phyloP scores from a whole-genome alignment of 2,113 vertebrate genomes.

The Chloebia gouldiae region DNA sequence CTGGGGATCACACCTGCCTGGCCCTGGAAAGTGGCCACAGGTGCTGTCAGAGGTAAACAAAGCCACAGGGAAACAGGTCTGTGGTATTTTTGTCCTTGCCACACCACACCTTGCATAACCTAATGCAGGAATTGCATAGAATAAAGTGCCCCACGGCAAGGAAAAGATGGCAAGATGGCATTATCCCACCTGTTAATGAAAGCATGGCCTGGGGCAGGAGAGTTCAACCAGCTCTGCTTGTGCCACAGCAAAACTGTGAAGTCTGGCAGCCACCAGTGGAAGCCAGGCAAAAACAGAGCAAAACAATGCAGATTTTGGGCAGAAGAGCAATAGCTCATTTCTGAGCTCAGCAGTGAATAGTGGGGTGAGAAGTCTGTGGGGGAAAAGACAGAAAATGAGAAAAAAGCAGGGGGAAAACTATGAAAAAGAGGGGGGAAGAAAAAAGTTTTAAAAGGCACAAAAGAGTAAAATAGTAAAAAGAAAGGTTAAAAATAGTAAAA shows the following conservation, averaged over 20 bases:
- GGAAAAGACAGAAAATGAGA: rapidly evolving
- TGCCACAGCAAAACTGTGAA: not conserved
- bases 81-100: not conserved
- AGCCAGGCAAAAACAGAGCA: not conserved
- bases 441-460: not conserved
- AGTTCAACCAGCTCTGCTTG: not conserved
- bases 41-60: not conserved
- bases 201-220: not conserved
- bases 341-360: not conserved
- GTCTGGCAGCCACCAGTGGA: not conserved
- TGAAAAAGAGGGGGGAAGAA: rapidly evolving
- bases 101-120: not conserved
- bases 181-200: not conserved
- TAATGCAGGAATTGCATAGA: rapidly evolving
- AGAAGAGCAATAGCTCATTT: not conserved
- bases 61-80: rapidly evolving
- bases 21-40: not conserved
- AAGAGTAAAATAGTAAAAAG: not conserved
- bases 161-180: not conserved
- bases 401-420: rapidly evolving
- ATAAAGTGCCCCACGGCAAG: not conserved
- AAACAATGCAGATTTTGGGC: not conserved
- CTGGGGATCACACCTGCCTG: not conserved
- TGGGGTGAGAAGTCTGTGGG: not conserved
- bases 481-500: not conserved